Evolutionary conservation across 2,113 vertebrate species (phyloP), one percentile per base, ranked within the genome.

Genomic region (Odontesthes bonariensis): DNA sequence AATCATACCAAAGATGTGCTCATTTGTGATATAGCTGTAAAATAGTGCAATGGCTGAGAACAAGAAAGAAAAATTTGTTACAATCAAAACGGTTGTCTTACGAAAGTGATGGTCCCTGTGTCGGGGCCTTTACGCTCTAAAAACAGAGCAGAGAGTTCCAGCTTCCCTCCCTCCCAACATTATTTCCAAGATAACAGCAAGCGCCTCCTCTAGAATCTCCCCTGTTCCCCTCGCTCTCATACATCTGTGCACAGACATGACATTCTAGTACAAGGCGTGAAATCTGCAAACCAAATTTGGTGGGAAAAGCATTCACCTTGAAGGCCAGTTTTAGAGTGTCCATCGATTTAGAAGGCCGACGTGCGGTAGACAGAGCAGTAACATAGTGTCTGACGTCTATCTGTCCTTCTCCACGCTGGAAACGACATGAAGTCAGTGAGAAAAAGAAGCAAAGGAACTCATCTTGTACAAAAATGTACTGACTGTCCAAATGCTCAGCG

Each of bases 311-410:
- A 46, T 93, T 95, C 92, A 93, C 97, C 95, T 91, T 86, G 86
- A 99, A 99, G 6, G 96, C 97, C 90, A 99, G 4, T 62, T 93
- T 95, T 81, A 99, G 92, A 62, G 97, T 99, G 81, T 97, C 95
- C 93, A 96, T 92, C 7, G 96, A 93, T 91, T 91, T 93, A 17
- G 95, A 92, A 6, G 97, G 97, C 63, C 92, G 95, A 82, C 94
- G 95, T 42, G 97, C 94, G 1, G 97, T 96, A 0, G 97, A 98
- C 55, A 98, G 84, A 59, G 97, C 97, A 4, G 94, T 89, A 8
- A 99, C 90, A 4, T 94, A 98, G 76, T 95, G 96, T 5, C 96
- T 93, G 62, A 95, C 10, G 63, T 99, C 98, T 75, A 98, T 94
- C 59, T 82, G 56, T 3, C 95, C 95, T 0, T 91, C 72, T 85